These are phyloP conservation scores for Spodoptera exigua DNA, from an alignment of 2,888 invertebrate species.

Conservation along the genomic window DNA sequence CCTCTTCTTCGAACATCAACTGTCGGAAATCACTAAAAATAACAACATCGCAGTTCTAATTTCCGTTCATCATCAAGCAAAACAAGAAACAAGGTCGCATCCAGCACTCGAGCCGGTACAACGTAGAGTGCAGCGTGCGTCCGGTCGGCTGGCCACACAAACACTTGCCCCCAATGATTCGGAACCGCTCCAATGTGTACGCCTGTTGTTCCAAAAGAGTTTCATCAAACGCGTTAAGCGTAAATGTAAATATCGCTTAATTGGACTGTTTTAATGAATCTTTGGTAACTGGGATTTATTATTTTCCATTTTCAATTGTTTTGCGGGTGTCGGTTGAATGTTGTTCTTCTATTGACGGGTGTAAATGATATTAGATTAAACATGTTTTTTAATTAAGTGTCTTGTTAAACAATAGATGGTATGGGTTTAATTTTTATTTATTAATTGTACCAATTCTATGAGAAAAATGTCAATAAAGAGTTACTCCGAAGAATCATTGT, in stretches of 20 bases:
- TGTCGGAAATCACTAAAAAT: background rate
- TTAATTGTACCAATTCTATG: too few species aligned
- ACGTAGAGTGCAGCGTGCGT: slow-evolving; percentile 28
- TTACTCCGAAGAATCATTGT: too few species aligned
- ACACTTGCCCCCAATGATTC: slow-evolving; percentile 53
- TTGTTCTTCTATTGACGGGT: slow-evolving; percentile 18
- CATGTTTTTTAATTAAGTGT: too few species aligned
- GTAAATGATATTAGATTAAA: background rate
- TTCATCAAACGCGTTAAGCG: slow-evolving; percentile 58
- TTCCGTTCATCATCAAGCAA: background rate
- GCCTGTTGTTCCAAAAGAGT: slow-evolving; percentile 55
- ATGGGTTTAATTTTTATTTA: too few species aligned
- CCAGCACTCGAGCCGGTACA: slow-evolving; percentile 27
- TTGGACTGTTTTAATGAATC: slow-evolving; percentile 59
- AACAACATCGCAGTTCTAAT: background rate
- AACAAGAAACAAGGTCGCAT: slow-evolving; percentile 26
- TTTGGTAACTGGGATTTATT: slow-evolving; percentile 52
- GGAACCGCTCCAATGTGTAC: slow-evolving; percentile 53
- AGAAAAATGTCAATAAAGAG: too few species aligned
- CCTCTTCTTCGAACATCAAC: too few species aligned
- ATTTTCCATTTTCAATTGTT: slow-evolving; percentile 51
- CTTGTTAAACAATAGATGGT: too few species aligned
- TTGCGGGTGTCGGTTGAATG: slow-evolving; percentile 27
- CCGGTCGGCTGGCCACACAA: slow-evolving; percentile 41
- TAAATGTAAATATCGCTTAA: slow-evolving; percentile 60